A percentile compares a stretch with the other conserved stretches of the same genome.
phyloP scores from a whole-genome alignment of 2,113 vertebrate species.

The Ursus arctos region DNA sequence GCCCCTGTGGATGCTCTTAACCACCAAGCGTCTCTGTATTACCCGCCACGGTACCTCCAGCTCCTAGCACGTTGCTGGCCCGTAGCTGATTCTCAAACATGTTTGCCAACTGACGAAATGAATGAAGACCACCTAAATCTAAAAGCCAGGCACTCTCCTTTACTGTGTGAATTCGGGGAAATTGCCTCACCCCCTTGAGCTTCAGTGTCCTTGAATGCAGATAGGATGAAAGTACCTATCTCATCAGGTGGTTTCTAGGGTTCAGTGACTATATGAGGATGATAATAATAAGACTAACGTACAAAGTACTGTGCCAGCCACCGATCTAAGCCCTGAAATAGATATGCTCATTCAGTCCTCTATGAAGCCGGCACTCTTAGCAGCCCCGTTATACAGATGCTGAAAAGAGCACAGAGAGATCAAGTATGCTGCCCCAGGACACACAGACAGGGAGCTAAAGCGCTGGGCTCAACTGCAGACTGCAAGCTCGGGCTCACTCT shows the following conservation, averaged over 20 bases:
- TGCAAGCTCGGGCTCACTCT: neutral
- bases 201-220: neutral
- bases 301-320: neutral
- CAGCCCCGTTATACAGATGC: neutral
- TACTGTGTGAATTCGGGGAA: neutral
- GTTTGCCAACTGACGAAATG: neutral
- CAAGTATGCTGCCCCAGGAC: neutral
- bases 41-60: neutral
- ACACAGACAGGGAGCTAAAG: neutral
- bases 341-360: neutral
- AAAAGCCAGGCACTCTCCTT: neutral
- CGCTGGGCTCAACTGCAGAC: neutral
- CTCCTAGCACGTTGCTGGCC: neutral
- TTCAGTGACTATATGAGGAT: neutral
- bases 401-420: neutral
- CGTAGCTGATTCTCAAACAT: neutral
- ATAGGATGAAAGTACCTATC: neutral
- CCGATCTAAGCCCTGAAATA: neutral
- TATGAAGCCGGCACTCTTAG: neutral
- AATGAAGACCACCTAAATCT: neutral
- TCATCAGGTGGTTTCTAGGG: neutral
- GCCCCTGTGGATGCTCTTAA: neutral
- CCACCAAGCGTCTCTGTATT: neutral
- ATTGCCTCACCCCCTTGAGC: neutral
- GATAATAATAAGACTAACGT: neutral